phyloP scores from a whole-genome alignment of 1,140 invertebrate species.

The Nasonia giraulti region DNA sequence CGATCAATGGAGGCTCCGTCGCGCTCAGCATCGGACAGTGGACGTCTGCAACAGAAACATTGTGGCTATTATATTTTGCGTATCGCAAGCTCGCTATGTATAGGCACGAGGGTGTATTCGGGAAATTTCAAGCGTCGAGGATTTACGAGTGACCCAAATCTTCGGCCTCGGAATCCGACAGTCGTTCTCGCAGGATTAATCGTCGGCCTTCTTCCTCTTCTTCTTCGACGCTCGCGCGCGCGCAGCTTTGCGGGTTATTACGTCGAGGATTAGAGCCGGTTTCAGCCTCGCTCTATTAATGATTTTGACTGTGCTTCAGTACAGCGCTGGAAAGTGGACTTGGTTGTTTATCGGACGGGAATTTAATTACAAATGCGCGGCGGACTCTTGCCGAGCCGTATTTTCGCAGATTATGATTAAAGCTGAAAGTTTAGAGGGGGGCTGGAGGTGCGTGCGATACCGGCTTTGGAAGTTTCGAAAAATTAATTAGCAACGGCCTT shows the following conservation, averaged over 20 bases:
- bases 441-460: neutral
- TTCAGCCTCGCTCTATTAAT: too few species aligned
- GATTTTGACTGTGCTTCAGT: too few species aligned
- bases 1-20: slow-evolving; percentile 73
- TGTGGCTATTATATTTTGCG: neutral
- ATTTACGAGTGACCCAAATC: too few species aligned
- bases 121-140: neutral
- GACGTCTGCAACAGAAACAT: slow-evolving; percentile 75
- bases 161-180: too few species aligned
- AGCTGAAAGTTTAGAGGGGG: neutral
- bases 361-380: neutral
- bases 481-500: neutral
- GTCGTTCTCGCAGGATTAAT: neutral
- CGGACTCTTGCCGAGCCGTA: neutral
- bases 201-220: neutral
- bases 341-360: too few species aligned
- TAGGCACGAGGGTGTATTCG: neutral
- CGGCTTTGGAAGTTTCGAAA: neutral
- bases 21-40: slow-evolving; percentile 75
- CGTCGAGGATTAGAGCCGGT: neutral
- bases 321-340: too few species aligned
- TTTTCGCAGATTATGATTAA: neutral
- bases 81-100: neutral
- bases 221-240: neutral
- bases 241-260: neutral